These are phyloP conservation scores for Hymenopus coronatus DNA, from an alignment of 2,888 invertebrate genomes.

Conservation along the genomic window DNA sequence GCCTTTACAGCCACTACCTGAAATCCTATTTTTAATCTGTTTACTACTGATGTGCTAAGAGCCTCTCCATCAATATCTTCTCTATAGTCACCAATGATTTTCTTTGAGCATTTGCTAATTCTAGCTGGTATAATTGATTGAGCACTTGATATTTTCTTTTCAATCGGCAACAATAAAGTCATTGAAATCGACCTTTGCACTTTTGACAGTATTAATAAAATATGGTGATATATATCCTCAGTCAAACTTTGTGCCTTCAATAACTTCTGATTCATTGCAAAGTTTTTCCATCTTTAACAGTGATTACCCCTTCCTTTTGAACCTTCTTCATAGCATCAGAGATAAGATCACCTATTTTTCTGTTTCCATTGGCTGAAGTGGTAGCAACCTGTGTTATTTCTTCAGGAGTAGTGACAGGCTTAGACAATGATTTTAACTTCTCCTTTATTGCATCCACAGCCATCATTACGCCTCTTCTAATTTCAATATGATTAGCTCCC, in stretches of 20 bases:
- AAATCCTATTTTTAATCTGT: constrained; percentile 81
- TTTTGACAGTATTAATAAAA: constrained; percentile 97
- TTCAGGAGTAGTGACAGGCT: constrained; percentile 94
- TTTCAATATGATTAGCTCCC: constrained; percentile 96
- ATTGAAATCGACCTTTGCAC: no score
- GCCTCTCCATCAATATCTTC: no score
- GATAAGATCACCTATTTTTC: constrained; percentile 84
- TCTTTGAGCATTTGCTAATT: no score
- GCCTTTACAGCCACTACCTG: constrained; percentile 96
- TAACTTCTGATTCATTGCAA: constrained; percentile 91
- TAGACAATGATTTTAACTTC: constrained; percentile 85
- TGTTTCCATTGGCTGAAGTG: constrained; percentile 98
- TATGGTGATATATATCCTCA: constrained; percentile 99
- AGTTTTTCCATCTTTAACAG: constrained; percentile 99
- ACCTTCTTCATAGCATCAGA: constrained; percentile 97
- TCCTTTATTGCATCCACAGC: constrained; percentile 93
- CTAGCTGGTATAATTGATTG: no score
- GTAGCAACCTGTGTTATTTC: constrained; percentile 99
- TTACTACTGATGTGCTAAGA: no score
- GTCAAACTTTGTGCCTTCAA: constrained; percentile 99
- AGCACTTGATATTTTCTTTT: no score
- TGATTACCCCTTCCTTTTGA: constrained; percentile 97
- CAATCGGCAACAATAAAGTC: no score
- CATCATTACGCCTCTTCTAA: constrained; percentile 89
- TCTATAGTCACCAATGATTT: no score